Evolutionary conservation across 2,113 vertebrate species (phyloP), one percentile per base, ranked within the genome.

Genomic region (Dendropsophus ebraccatus): DNA sequence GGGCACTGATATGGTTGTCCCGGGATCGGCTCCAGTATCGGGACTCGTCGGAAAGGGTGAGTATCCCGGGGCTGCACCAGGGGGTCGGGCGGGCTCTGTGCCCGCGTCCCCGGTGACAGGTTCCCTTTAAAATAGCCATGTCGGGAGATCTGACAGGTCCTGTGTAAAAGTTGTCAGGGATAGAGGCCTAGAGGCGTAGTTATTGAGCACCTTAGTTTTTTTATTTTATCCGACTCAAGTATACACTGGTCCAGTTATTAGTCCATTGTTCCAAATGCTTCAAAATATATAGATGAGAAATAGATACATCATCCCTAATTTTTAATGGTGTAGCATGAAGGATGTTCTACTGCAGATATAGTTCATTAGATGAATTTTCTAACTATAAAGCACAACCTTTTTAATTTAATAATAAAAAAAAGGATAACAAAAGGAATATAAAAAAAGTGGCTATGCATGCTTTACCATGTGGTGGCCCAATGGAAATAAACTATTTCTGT

Each of bases 331-430:
- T 19, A 8, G 35, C 9, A 72, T 19, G 25, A 77, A 2, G 16
- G n/a, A 12, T 28, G 4, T 52, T 54, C 14, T 77, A 52, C 25
- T 21, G 25, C 17, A 77, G 30, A 30, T 4, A 50, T 52, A 2
- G 23, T 25, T 25, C 72, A n/a, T 14, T 49, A 25, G 1, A 16
- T 25, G 37, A 37, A 35, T 30, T 76, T 76, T 76, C 14, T 28
- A 49, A 9, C 47, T 17, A 28, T 62, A 45, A 65, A 81, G 56
- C 78, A 81, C 78, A 81, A 81, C 19, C 25, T 52, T 76, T 52
- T 2, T 30, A 19, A 54, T 52, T 9, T 19, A 23, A n/a, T 79
- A 35, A 37, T 7, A 41, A 74, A 13, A 37, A 41, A 30, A 37
- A 37, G 52, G 54, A 79, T 58, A 16, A 25, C 5, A 28, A 81